Base-by-base conservation (phyloP, 2,888 invertebrate genomes). In the Rapana venosa region DNA sequence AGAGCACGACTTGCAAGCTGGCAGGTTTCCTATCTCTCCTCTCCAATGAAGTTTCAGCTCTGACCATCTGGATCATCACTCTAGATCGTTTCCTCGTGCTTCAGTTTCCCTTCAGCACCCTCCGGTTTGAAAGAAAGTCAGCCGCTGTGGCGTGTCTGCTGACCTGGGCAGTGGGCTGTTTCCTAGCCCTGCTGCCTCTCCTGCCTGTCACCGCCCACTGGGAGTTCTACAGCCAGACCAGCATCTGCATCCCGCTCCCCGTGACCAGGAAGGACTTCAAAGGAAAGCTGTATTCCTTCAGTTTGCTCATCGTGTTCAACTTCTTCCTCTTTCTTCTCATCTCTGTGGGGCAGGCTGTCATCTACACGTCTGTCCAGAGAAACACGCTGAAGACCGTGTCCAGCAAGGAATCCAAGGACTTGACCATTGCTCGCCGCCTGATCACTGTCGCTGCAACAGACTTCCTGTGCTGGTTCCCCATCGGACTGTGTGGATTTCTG, bases 51-150 rank as follows among this genome's bases (percentile, higher is more conserved):
- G 84, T 84, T 15, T 84, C 84, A 1, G 84, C 84, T 30, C 30
- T 84, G 56, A 84, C 58, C 58, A 84, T 84, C 84, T 84, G 84
- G n/a, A 0, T 84, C 58, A 84, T 84, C 84, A 84, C 84, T 2
- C 17, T 84, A n/a, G 84, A 84, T 26, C 84, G 84, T 15, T 84
- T 84, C 22, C 17, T 84, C 20, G 84, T 58, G 6, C 84, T 84
- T 30, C 58, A n/a, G 5, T 84, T 58, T 58, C 84, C 84, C 6
- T 84, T 84, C 84, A 84, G 84, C 58, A 58, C 84, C 1, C 6
- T 84, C n/a, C n/a, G 84, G 1, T 84, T 84, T 30, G 0, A 5
- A n/a, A 56, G 58, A 84, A 58, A 0, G 30, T 84, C 84, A 30
- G 84, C 58, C 56, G 20, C 58, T 5, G 30, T 58, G n/a, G 84